These are phyloP conservation scores for Oceanodroma leucorhoa DNA, from an alignment of 2,797 vertebrate species.

Conservation along the genomic window DNA sequence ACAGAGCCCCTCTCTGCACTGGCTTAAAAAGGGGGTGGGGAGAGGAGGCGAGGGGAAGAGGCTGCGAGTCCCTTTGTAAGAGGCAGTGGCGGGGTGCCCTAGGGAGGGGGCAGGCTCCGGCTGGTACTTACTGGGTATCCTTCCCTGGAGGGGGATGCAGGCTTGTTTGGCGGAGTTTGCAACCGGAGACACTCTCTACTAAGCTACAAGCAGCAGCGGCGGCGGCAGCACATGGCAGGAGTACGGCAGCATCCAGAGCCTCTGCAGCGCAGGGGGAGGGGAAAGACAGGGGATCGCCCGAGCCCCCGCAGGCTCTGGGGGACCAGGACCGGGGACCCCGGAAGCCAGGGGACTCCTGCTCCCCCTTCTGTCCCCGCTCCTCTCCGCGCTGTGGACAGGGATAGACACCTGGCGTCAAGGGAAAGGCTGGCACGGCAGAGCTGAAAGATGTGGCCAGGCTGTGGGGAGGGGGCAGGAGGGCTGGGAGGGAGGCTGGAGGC, in stretches of 20 bases:
- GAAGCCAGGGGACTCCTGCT: background rate
- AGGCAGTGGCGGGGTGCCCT: background rate
- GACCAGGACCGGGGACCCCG: background rate
- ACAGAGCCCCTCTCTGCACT: background rate
- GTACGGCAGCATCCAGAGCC: conserved; percentile 46
- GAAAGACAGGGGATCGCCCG: background rate
- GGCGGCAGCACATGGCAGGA: conserved; percentile 79
- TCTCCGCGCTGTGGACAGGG: background rate
- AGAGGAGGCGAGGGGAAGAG: background rate
- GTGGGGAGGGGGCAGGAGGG: background rate
- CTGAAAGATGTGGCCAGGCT: background rate
- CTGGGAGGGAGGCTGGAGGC: background rate
- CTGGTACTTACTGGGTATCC: conserved; percentile 73
- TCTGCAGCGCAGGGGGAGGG: conserved; percentile 62
- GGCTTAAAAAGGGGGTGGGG: conserved; percentile 8
- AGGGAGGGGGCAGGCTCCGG: background rate
- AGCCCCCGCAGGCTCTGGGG: background rate
- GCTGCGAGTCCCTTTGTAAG: conserved; percentile 25
- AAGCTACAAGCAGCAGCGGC: conserved; percentile 69
- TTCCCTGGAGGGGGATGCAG: conserved; percentile 59
- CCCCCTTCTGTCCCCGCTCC: background rate
- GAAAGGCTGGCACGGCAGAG: background rate
- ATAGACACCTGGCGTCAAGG: background rate
- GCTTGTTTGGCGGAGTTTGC: conserved; percentile 70
- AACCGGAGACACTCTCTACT: conserved; percentile 75